Evolutionary conservation across 2,113 vertebrate genomes (phyloP).

Genomic region (Hemiscyllium ocellatum): DNA sequence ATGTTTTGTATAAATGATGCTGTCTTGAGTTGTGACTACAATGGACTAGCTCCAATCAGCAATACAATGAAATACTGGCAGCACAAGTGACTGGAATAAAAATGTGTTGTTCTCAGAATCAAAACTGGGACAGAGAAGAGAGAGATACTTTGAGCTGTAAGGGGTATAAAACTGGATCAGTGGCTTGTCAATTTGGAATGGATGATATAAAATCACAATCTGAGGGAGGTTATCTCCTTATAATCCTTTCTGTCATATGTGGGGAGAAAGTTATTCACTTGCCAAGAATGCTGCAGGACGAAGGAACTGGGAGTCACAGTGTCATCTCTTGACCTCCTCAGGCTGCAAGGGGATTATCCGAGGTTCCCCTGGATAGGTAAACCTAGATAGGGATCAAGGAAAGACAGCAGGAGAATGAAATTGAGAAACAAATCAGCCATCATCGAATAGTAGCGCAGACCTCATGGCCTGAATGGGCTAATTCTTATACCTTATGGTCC

Average conservation of each 20-base stretch:
- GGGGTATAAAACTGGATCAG: background rate
- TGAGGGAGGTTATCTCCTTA: background rate
- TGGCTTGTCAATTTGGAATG: background rate
- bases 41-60: background rate
- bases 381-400: too few relatives aligned
- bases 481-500: too few relatives aligned
- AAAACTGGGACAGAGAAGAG: background rate
- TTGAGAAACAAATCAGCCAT: too few relatives aligned
- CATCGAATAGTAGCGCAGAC: too few relatives aligned
- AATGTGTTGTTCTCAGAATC: conserved; percentile 12
- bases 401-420: too few relatives aligned
- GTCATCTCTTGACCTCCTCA: background rate
- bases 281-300: background rate
- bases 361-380: background rate
- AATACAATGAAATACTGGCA: conserved; percentile 32
- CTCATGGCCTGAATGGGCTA: too few relatives aligned
- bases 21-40: background rate
- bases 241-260: background rate
- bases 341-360: background rate
- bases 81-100: background rate
- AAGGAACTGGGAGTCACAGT: background rate
- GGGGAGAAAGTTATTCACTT: background rate
- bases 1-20: background rate
- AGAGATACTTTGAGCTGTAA: background rate
- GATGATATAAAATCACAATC: background rate